phyloP scores from a whole-genome alignment of 2,888 invertebrate species.

The Thyatira batis region DNA sequence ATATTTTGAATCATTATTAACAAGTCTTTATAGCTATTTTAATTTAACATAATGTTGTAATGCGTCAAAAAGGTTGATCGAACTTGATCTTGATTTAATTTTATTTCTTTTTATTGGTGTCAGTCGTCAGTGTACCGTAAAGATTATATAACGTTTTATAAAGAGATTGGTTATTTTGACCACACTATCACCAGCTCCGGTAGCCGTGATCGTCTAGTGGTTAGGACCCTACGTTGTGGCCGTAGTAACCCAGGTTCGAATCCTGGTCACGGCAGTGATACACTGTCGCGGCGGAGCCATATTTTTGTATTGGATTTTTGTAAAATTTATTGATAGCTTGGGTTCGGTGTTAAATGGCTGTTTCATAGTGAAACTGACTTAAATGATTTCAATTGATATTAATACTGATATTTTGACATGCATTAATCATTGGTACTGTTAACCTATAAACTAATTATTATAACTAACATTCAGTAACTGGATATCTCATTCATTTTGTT shows the following conservation, averaged over 20 bases:
- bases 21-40: no score
- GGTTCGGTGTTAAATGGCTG: no score
- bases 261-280: slow-evolving; percentile 84
- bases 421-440: neutral
- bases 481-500: neutral
- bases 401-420: no score
- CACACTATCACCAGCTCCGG: slow-evolving; percentile 42
- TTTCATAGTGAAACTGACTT: neutral
- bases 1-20: no score
- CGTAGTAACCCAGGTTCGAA: slow-evolving; percentile 90
- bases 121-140: slow-evolving; percentile 1
- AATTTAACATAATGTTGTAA: neutral
- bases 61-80: neutral
- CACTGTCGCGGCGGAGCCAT: slow-evolving; percentile 39
- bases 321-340: neutral
- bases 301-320: neutral
- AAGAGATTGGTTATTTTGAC: neutral
- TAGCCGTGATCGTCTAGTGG: slow-evolving; percentile 88
- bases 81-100: neutral
- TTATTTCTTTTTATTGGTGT: neutral
- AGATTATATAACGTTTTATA: neutral
- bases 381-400: neutral
- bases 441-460: neutral
- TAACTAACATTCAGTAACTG: neutral
- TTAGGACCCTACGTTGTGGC: slow-evolving; percentile 88